A percentile compares a stretch with the other conserved stretches of the same genome.
phyloP scores from a whole-genome alignment of 2,888 invertebrate species.

The Antheraea yamamai region DNA sequence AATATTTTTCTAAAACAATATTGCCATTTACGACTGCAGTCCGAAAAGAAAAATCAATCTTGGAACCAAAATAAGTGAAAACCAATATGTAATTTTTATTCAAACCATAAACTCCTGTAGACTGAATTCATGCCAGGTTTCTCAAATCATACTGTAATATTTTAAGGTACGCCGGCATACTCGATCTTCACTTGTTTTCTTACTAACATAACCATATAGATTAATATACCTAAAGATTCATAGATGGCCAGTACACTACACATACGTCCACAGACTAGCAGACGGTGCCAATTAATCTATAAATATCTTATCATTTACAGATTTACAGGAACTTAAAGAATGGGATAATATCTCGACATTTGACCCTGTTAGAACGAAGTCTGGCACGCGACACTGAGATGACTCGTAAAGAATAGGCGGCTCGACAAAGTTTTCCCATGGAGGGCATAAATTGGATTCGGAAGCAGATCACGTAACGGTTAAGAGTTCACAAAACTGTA shows the following conservation, averaged over 20 bases:
- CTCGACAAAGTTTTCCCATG: slow-evolving; percentile 74
- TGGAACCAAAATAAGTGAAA: too few relatives aligned
- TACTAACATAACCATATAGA: too few relatives aligned
- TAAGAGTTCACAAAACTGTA: slow-evolving; percentile 82
- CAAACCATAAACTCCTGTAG: too few relatives aligned
- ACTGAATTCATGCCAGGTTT: too few relatives aligned
- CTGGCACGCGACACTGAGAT: slow-evolving; percentile 56
- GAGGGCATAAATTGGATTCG: slow-evolving; percentile 81
- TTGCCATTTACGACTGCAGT: too few relatives aligned
- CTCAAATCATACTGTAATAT: too few relatives aligned
- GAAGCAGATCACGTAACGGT: slow-evolving; percentile 82
- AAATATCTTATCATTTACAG: not conserved
- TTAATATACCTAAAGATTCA: too few relatives aligned
- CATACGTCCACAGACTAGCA: not conserved
- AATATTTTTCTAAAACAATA: too few relatives aligned
- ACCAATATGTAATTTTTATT: too few relatives aligned
- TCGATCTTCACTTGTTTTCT: too few relatives aligned
- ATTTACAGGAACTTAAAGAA: not conserved
- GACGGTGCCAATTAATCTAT: not conserved
- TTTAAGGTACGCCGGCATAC: too few relatives aligned
- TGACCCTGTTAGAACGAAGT: slow-evolving; percentile 40
- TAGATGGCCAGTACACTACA: not conserved
- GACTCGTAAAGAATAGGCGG: slow-evolving; percentile 78
- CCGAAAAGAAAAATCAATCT: too few relatives aligned
- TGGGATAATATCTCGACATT: slow-evolving; percentile 17